Percentiles rank a stretch among this genome's conserved stretches.
These are phyloP conservation scores for Morpho achilles DNA, from an alignment of 2,888 invertebrate genomes.

Conservation along the genomic window DNA sequence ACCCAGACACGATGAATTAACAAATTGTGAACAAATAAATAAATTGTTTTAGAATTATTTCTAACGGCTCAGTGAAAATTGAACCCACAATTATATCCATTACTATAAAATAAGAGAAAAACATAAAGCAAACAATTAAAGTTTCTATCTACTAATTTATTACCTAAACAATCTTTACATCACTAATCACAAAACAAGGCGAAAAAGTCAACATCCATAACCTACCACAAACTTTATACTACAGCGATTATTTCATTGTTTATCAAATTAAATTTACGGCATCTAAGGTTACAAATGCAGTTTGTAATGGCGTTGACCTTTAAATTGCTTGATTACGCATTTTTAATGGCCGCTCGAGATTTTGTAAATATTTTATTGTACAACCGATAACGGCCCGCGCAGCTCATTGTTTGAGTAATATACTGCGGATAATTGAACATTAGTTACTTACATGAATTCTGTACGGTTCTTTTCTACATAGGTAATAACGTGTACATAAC, in stretches of 20 bases:
- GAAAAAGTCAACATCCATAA: constrained; percentile 48
- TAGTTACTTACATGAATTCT: constrained; percentile 6
- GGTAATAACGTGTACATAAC: constrained; percentile 2
- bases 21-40: no score
- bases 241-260: constrained; percentile 71
- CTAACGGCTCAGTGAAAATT: no score
- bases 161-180: not conserved
- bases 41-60: no score
- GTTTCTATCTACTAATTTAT: not conserved
- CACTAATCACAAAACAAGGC: constrained; percentile 48
- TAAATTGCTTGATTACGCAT: constrained; percentile 68
- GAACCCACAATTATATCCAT: no score
- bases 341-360: constrained; percentile 64
- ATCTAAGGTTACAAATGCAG: constrained; percentile 53
- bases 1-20: no score
- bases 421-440: constrained; percentile 18
- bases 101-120: no score
- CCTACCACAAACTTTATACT: constrained; percentile 70
- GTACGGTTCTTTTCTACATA: constrained; percentile 1
- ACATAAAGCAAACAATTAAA: no score
- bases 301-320: constrained; percentile 65
- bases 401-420: constrained; percentile 16
- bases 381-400: constrained; percentile 31
- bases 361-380: constrained; percentile 59
- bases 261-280: constrained; percentile 66